A percentile compares a stretch with the other conserved stretches of the same genome.
Evolutionary conservation across 2,113 vertebrate species (phyloP).

Genomic region (Ceyx melanurus): DNA sequence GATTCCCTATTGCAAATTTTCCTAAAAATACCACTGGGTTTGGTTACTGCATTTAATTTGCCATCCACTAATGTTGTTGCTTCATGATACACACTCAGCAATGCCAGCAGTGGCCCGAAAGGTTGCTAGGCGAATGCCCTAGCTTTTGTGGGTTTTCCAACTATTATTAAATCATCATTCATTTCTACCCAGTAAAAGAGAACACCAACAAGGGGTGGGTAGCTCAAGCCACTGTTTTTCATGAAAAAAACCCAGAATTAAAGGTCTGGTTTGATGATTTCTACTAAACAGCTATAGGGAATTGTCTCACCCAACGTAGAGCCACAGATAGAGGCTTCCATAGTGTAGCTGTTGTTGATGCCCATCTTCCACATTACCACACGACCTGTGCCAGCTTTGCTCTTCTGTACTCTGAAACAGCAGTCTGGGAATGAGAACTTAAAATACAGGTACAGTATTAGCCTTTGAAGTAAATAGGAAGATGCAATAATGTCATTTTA

Average conservation of each 20-base stretch:
- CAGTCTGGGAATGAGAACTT: slow-evolving; percentile 81
- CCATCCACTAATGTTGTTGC: neutral
- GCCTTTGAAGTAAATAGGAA: neutral
- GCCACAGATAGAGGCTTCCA: slow-evolving; percentile 80
- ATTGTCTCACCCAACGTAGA: slow-evolving; percentile 74
- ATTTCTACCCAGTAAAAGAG: neutral
- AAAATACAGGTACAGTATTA: neutral
- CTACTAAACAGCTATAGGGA: neutral
- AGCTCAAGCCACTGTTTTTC: neutral
- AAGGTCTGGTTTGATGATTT: neutral
- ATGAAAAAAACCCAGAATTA: neutral
- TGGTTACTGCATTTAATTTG: neutral
- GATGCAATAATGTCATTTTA: neutral
- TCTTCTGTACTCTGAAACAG: slow-evolving; percentile 75
- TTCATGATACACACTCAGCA: neutral
- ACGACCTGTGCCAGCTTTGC: slow-evolving; percentile 76
- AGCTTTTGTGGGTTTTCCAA: neutral
- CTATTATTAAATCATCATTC: neutral
- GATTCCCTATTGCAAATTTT: neutral
- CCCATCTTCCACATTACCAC: slow-evolving; percentile 82
- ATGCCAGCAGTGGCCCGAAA: neutral
- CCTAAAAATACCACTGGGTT: neutral
- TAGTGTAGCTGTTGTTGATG: slow-evolving; percentile 81
- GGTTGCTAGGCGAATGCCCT: neutral
- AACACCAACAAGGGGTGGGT: neutral